Conservation (phyloP, 2,888 invertebrate genomes). For the Nymphalis polychloros region DNA sequence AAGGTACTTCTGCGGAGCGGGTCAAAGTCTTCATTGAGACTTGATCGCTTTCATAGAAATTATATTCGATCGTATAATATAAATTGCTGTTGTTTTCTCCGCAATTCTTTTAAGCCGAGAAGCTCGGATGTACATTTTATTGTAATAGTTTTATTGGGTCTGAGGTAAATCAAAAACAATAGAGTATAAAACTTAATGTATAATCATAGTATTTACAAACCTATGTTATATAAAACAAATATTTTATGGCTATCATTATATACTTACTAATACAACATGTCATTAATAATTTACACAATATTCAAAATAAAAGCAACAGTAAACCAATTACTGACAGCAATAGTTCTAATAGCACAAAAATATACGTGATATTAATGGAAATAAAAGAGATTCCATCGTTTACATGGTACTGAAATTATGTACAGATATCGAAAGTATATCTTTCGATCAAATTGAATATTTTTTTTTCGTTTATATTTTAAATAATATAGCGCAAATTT, state of each 20-base stretch:
- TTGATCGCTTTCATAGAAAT: constrained; percentile 26
- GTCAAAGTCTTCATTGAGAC: constrained; percentile 66
- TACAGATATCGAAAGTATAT: constrained; percentile 69
- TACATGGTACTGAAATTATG: constrained; percentile 72
- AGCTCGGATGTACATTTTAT: not conserved
- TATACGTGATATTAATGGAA: constrained; percentile 71
- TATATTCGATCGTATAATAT: constrained; percentile 1
- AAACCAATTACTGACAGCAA: constrained; percentile 72
- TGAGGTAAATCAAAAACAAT: constrained; percentile 73
- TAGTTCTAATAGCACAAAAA: constrained; percentile 73
- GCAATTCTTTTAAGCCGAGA: constrained; percentile 2
- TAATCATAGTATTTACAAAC: constrained; percentile 81
- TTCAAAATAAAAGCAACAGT: constrained; percentile 78
- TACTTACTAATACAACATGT: constrained; percentile 79
- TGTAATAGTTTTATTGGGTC: constrained; percentile 14
- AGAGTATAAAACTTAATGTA: constrained; percentile 81
- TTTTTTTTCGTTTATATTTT: constrained; percentile 10
- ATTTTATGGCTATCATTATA: constrained; percentile 80
- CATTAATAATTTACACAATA: constrained; percentile 78
- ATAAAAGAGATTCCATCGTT: constrained; percentile 78
- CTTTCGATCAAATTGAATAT: constrained; percentile 51
- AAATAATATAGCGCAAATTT: constrained; percentile 15
- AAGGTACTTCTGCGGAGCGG: constrained; percentile 62
- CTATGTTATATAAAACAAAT: constrained; percentile 81
- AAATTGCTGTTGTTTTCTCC: constrained; percentile 6